Evolutionary conservation across 1,140 invertebrate species (phyloP), one percentile per base, ranked within the genome.

Genomic region (Papilio aristodemus): DNA sequence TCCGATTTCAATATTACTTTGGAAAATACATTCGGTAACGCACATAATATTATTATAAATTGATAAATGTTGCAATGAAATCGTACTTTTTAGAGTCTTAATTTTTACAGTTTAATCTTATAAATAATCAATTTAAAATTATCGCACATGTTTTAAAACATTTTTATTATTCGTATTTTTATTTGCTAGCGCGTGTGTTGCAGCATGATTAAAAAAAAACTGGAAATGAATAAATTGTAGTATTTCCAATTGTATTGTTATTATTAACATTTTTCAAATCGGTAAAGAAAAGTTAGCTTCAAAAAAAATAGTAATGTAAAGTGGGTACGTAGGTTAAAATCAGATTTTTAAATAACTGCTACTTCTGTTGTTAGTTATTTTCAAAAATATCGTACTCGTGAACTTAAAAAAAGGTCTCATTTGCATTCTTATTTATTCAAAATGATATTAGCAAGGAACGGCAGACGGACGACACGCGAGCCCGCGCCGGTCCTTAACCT

Each of bases 401-500:
- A 22, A 25, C 36, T n/a, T 41, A 62, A 41, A 43, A 43, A 60
- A 43, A 25, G 14, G 9, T 14, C 13, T 13, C 41, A 32, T 66
- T 60, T 14, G 22, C 58, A 32, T 58, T 64, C 68, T 59, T 67
- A 25, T 66, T 50, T 39, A 37, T 75, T 69, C 59, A 71, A 60
- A 71, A 74, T 72, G 72, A 71, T 76, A 76, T 76, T 74, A 79
- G 72, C 71, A 76, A 71, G 71, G 71, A 71, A 74, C 72, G 68
- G 64, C 27, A 71, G 69, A 63, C 36, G 59, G 70, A 76, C 73
- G 76, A 84, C 82, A 86, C 83, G 83, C 81, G 76, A 87, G 74
- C 73, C 78, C 79, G 72, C 73, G 79, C 69, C 78, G 72, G 76
- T 84, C 78, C 81, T 85, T 87, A 87, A 89, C 87, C 87, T 84